Evolutionary conservation across 2,113 vertebrate genomes (phyloP).

Genomic region (Brachypodius melanocephalos): DNA sequence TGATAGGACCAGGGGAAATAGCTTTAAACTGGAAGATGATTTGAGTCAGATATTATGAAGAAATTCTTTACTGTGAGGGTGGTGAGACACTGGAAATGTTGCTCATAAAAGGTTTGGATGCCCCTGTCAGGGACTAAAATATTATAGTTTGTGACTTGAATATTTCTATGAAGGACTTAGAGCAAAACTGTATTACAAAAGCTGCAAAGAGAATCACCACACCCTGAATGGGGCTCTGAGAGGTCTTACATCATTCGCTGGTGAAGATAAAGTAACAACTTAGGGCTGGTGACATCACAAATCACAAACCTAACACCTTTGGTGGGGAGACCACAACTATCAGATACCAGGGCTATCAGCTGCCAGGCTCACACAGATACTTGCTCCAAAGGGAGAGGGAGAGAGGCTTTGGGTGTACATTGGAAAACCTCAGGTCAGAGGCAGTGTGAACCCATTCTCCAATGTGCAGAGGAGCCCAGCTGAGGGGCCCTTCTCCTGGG

Average conservation of each 20-base stretch:
- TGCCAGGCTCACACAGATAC: neutral
- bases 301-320: neutral
- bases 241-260: neutral
- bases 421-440: neutral
- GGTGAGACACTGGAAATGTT: neutral
- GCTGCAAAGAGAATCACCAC: no score
- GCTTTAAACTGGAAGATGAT: neutral
- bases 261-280: neutral
- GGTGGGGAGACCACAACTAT: fast-evolving
- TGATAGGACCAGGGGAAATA: neutral
- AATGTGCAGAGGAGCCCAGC: neutral
- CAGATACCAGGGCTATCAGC: neutral
- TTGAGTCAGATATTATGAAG: neutral
- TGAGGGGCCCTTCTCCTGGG: neutral
- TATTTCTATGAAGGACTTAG: neutral
- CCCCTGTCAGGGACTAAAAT: neutral
- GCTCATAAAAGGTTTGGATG: neutral
- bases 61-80: neutral
- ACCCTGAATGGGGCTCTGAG: neutral
- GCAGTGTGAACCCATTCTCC: fast-evolving
- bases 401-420: neutral
- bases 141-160: neutral
- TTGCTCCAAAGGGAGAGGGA: fast-evolving
- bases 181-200: neutral
- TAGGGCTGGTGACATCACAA: neutral